Conservation (phyloP, 2,888 invertebrate genomes). For the Leucoma salicis region DNA sequence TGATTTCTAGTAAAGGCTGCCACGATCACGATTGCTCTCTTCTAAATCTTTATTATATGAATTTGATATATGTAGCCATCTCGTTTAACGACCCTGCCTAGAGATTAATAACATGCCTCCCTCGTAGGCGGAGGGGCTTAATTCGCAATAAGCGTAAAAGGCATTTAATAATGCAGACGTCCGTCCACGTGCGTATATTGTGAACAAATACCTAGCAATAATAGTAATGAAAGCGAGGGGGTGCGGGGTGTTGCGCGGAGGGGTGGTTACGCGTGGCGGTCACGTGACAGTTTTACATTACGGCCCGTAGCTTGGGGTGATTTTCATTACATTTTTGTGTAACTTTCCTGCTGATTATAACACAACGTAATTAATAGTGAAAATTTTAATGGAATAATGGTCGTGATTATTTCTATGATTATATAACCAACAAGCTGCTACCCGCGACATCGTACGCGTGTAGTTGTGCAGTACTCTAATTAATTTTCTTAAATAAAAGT, state of each 20-base stretch:
- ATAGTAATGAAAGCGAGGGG: conserved; percentile 69
- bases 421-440: no score
- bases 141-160: conserved; percentile 80
- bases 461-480: no score
- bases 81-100: conserved; percentile 33
- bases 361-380: conserved; percentile 29
- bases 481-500: no score
- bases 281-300: conserved; percentile 75
- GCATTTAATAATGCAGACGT: conserved; percentile 82
- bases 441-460: no score
- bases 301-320: conserved; percentile 52
- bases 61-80: conserved; percentile 46
- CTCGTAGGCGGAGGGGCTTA: conserved; percentile 56
- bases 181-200: conserved; percentile 65
- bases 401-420: no score
- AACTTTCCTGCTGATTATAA: conserved; percentile 46
- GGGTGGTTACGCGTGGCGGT: conserved; percentile 60
- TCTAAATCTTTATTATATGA: no score
- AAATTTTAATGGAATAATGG: conserved; percentile 1
- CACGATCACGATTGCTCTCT: no score
- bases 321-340: conserved; percentile 57
- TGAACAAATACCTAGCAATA: conserved; percentile 77
- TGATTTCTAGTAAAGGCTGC: no score
- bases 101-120: conserved; percentile 65
- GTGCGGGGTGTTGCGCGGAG: conserved; percentile 28